Conservation (phyloP, 2,888 invertebrate genomes). For the Sinhomidia bicolor region DNA sequence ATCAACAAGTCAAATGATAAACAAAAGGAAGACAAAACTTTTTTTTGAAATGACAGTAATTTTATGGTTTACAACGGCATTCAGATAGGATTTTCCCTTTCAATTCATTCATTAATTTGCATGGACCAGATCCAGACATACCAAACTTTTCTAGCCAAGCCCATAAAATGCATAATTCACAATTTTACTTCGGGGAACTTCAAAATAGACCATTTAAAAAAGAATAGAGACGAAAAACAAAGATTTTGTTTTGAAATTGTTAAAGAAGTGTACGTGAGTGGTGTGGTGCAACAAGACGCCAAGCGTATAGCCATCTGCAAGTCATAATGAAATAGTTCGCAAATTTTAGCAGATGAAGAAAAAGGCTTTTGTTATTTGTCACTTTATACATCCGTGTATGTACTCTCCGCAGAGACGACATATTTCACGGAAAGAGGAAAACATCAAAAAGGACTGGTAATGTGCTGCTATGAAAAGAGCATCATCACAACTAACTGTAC, state of each 20-base stretch:
- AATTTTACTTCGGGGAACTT: too few relatives aligned
- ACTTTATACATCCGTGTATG: too few relatives aligned
- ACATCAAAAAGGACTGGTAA: constrained; percentile 45
- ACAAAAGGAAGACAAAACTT: constrained; percentile 1
- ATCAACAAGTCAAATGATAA: neutral
- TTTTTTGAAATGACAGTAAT: neutral
- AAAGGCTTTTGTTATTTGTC: constrained; percentile 12
- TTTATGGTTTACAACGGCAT: neutral
- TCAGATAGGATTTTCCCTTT: neutral
- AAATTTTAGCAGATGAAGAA: too few relatives aligned
- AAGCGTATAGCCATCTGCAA: constrained; percentile 13
- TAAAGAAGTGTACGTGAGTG: neutral
- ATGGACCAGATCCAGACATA: too few relatives aligned
- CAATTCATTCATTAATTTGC: neutral
- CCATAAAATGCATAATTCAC: constrained; percentile 30
- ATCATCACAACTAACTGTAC: neutral
- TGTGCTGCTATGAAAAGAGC: neutral
- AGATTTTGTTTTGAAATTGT: neutral
- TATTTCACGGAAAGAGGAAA: constrained; percentile 17
- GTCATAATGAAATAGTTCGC: neutral
- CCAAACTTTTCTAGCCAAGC: neutral
- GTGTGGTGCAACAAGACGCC: neutral
- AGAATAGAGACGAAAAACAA: neutral
- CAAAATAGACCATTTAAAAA: neutral
- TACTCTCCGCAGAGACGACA: too few relatives aligned